Evolutionary conservation across 2,888 invertebrate genomes (phyloP).

Genomic region (Ectemnius continuus): DNA sequence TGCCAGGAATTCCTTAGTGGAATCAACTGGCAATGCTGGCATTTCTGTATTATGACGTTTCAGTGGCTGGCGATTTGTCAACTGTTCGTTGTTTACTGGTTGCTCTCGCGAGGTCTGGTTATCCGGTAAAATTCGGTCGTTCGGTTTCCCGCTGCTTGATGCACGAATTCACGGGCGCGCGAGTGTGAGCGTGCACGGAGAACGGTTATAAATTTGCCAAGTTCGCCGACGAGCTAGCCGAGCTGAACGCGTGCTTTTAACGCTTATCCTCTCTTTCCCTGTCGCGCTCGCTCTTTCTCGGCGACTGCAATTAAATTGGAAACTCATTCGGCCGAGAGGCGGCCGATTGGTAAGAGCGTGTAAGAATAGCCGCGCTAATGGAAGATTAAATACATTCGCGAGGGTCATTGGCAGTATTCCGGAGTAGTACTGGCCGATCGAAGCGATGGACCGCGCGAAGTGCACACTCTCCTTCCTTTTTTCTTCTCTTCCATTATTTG

Average conservation of each 20-base stretch:
- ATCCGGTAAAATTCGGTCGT: too few relatives aligned
- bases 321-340: background rate
- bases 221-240: too few relatives aligned
- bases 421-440: background rate
- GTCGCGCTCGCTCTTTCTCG: background rate
- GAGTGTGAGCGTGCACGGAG: background rate
- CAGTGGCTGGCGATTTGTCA: too few relatives aligned
- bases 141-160: background rate
- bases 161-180: background rate
- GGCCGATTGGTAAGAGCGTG: background rate
- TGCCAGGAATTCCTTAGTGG: too few relatives aligned
- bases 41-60: too few relatives aligned
- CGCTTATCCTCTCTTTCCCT: background rate
- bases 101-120: too few relatives aligned
- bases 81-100: too few relatives aligned
- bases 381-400: conserved; percentile 5
- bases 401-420: conserved; percentile 9
- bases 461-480: background rate
- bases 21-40: too few relatives aligned
- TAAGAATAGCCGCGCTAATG: conserved; percentile 7
- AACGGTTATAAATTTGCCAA: too few relatives aligned
- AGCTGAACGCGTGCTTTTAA: conserved; percentile 2
- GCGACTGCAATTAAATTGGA: background rate
- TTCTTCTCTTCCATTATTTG: background rate
- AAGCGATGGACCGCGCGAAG: background rate